A percentile compares a stretch with the other conserved stretches of the same genome.
phyloP scores from a whole-genome alignment of 1,140 invertebrate species.

The Heliconius nattereri region DNA sequence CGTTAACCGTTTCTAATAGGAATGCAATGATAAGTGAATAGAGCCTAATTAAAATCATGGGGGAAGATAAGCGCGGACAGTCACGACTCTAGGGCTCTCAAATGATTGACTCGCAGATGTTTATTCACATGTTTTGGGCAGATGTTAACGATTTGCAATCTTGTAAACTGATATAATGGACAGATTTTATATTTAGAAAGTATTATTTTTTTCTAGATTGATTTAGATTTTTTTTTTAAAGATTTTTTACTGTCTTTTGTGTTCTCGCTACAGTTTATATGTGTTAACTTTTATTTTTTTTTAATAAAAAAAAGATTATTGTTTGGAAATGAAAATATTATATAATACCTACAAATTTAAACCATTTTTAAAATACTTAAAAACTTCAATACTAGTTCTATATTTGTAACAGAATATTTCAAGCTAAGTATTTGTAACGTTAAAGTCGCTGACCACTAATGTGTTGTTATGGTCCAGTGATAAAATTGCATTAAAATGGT shows the following conservation, averaged over 20 bases:
- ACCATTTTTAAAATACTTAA: no score
- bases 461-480: constrained; percentile 47
- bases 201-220: no score
- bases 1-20: constrained; percentile 60
- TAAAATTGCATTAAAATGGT: constrained; percentile 57
- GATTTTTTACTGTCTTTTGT: neutral
- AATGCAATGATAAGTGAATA: constrained; percentile 69
- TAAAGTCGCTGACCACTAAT: constrained; percentile 55
- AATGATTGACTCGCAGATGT: constrained; percentile 57
- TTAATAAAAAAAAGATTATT: no score
- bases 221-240: no score
- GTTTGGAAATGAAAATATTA: no score
- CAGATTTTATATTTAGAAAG: constrained; percentile 13
- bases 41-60: constrained; percentile 62
- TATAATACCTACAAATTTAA: no score
- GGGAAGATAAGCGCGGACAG: constrained; percentile 54
- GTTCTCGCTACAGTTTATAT: neutral
- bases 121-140: constrained; percentile 52
- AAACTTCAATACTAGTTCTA: neutral
- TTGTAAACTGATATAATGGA: constrained; percentile 38
- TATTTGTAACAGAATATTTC: neutral
- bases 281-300: neutral
- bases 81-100: constrained; percentile 50
- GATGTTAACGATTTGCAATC: constrained; percentile 56
- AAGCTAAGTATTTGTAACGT: constrained; percentile 28